A percentile compares a stretch with the other conserved stretches of the same genome.
Evolutionary conservation across 2,113 vertebrate species (phyloP).

Genomic region (Pseudolaguvia tuberculata): DNA sequence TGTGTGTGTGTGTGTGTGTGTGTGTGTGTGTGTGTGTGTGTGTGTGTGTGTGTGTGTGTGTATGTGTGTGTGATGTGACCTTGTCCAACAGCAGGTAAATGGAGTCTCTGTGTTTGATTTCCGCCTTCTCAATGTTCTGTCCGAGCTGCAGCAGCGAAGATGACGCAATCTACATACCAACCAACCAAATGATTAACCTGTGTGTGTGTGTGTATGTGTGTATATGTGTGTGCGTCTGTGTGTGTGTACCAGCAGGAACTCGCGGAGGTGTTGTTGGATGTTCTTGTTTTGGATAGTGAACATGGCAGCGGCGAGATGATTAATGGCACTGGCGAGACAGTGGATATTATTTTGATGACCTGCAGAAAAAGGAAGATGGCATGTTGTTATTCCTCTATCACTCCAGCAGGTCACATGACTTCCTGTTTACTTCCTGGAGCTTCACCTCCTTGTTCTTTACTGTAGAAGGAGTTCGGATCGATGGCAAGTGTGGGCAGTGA

Average conservation of each 20-base stretch:
- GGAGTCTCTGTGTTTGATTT: conserved; percentile 82
- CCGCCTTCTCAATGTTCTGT: conserved; percentile 75
- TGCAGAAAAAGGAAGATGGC: conserved; percentile 47
- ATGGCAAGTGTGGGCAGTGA: conserved; percentile 79
- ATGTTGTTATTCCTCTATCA: no score
- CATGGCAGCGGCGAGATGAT: conserved; percentile 84
- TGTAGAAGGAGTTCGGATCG: conserved; percentile 76
- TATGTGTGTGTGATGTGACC: conserved; percentile 49
- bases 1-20: no score
- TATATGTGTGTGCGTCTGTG: not conserved
- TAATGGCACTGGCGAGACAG: conserved; percentile 82
- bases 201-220: conserved; percentile 11
- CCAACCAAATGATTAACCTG: not conserved
- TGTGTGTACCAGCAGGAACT: conserved; percentile 81
- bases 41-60: conserved; percentile 1
- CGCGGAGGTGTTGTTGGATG: conserved; percentile 85
- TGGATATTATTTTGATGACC: conserved; percentile 90
- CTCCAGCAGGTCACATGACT: conserved; percentile 1
- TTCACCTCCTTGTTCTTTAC: conserved; percentile 77
- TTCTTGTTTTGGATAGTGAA: conserved; percentile 84
- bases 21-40: no score
- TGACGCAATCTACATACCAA: conserved; percentile 77
- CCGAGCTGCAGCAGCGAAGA: conserved; percentile 82
- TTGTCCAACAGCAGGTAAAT: conserved; percentile 83
- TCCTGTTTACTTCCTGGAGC: not conserved